These are phyloP conservation scores for Lagopus muta DNA, from an alignment of 2,113 vertebrate genomes.

Conservation along the genomic window DNA sequence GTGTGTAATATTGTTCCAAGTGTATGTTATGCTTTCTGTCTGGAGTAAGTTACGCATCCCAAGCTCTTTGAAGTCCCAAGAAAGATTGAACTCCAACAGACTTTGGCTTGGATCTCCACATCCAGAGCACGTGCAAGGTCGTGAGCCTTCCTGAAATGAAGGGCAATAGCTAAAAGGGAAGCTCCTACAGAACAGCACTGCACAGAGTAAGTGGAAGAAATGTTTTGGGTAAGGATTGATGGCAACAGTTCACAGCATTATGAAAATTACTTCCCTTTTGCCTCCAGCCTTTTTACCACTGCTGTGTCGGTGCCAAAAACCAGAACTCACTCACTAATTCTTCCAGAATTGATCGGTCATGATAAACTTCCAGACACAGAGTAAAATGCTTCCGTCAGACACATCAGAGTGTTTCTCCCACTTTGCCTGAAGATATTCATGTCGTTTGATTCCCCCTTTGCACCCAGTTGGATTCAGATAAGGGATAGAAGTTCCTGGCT, in stretches of 20 bases:
- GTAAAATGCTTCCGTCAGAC: constrained; percentile 34
- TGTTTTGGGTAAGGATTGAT: constrained; percentile 56
- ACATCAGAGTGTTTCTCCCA: constrained; percentile 38
- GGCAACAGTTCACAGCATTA: constrained; percentile 64
- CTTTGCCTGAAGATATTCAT: constrained; percentile 43
- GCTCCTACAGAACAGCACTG: not conserved
- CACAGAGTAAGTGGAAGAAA: constrained; percentile 14
- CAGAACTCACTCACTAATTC: constrained; percentile 59
- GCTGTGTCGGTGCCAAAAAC: constrained; percentile 56
- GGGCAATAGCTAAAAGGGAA: not conserved
- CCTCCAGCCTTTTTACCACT: constrained; percentile 62
- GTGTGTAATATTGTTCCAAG: not conserved
- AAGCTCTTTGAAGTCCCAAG: constrained; percentile 35
- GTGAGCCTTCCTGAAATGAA: not conserved
- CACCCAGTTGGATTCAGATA: not conserved
- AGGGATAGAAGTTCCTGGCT: not conserved
- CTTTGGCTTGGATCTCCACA: constrained; percentile 11
- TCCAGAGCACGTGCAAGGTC: not conserved
- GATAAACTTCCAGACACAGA: constrained; percentile 63
- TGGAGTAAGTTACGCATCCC: constrained; percentile 9
- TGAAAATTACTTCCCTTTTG: constrained; percentile 64
- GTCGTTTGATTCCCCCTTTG: not conserved
- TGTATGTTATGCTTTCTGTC: constrained; percentile 20
- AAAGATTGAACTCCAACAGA: constrained; percentile 28
- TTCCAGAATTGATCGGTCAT: constrained; percentile 61